Conservation (phyloP, 2,888 invertebrate genomes). For the Alsophila aescularia region DNA sequence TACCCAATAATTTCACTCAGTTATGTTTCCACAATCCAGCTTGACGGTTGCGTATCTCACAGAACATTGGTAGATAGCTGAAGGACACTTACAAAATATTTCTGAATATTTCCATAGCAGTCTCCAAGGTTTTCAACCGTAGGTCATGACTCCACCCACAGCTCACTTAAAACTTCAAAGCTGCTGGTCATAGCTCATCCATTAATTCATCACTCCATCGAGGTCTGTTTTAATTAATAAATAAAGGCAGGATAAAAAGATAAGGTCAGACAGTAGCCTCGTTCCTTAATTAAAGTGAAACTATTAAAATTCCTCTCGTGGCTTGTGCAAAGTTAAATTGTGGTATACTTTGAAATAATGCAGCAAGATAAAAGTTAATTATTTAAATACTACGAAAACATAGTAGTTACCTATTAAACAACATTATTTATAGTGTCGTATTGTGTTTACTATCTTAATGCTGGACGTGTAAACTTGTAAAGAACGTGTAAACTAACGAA, state of each 20-base stretch:
- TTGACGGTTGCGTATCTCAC: too few relatives aligned
- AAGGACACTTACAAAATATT: too few relatives aligned
- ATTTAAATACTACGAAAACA: neutral
- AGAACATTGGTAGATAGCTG: too few relatives aligned
- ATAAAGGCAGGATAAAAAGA: conserved; percentile 61
- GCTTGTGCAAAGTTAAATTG: conserved; percentile 7
- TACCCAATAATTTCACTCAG: too few relatives aligned
- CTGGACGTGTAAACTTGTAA: too few relatives aligned
- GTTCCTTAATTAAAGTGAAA: conserved; percentile 69
- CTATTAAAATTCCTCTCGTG: conserved; percentile 57
- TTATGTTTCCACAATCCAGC: too few relatives aligned
- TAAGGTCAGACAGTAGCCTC: conserved; percentile 49
- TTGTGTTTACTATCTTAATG: too few relatives aligned
- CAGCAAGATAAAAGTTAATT: neutral
- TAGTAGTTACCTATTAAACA: too few relatives aligned
- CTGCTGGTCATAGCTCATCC: conserved; percentile 51
- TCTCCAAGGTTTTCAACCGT: neutral
- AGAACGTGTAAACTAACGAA: too few relatives aligned
- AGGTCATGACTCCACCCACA: neutral
- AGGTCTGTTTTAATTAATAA: conserved; percentile 65
- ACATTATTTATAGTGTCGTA: too few relatives aligned
- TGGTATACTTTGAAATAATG: neutral
- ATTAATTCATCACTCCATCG: conserved; percentile 56
- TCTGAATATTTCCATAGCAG: too few relatives aligned
- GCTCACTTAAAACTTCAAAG: conserved; percentile 22